Conservation (phyloP, 2,888 invertebrate species). For the Dinocampus coccinellae region DNA sequence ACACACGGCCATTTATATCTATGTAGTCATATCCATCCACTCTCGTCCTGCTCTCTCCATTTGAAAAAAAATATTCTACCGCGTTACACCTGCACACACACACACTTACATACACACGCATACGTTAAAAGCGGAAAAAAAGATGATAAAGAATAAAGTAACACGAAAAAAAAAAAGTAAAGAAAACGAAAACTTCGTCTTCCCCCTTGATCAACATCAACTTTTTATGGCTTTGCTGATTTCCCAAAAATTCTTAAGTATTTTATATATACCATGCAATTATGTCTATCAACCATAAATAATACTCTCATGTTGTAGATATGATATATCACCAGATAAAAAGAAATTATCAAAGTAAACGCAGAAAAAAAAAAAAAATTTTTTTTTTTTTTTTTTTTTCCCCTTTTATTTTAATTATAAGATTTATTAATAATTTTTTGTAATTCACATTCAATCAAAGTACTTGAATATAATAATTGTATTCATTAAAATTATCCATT, state of each 20-base stretch:
- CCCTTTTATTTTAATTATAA: too few relatives aligned
- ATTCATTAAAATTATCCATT: too few relatives aligned
- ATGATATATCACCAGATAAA: background rate
- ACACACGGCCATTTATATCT: constrained; percentile 12
- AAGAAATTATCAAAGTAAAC: background rate
- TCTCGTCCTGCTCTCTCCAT: constrained; percentile 21
- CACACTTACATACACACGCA: background rate
- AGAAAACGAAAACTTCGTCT: background rate
- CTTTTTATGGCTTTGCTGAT: constrained; percentile 35
- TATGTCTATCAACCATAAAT: background rate
- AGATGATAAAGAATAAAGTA: background rate
- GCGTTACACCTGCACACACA: constrained; percentile 14
- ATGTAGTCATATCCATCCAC: constrained; percentile 33
- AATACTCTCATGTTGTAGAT: background rate
- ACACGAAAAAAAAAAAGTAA: background rate
- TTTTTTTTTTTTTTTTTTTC: too few relatives aligned
- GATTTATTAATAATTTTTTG: too few relatives aligned
- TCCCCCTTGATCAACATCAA: constrained; percentile 10
- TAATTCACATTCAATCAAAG: too few relatives aligned
- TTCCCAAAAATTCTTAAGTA: constrained; percentile 27
- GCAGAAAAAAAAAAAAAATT: background rate
- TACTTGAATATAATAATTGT: too few relatives aligned
- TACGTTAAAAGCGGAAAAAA: background rate
- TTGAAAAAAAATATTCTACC: constrained; percentile 12
- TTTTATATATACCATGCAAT: background rate